These are phyloP conservation scores for Tichodroma muraria DNA, from an alignment of 2,113 vertebrate species.

Conservation along the genomic window DNA sequence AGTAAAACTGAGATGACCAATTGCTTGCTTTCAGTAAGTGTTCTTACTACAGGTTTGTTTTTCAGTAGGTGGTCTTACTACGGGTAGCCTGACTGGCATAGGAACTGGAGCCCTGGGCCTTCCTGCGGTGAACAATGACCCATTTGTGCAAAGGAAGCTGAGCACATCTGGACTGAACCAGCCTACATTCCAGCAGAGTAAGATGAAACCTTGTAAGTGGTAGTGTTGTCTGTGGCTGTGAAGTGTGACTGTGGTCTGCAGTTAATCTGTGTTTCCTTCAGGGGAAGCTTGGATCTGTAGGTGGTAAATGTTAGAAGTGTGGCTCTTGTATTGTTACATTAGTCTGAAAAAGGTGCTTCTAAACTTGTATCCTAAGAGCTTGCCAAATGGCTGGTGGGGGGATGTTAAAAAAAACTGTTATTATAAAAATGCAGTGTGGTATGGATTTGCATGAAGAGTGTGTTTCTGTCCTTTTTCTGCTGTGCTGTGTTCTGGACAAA, in stretches of 20 bases:
- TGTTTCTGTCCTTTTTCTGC: not conserved
- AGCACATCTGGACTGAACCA: slow-evolving; percentile 97
- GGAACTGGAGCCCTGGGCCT: slow-evolving; percentile 88
- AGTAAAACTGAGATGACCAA: not conserved
- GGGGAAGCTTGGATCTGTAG: not conserved
- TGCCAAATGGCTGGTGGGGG: fast-evolving
- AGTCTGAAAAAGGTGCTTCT: not conserved
- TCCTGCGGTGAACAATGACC: slow-evolving; percentile 88
- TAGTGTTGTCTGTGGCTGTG: slow-evolving; percentile 89
- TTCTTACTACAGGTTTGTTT: slow-evolving; percentile 75
- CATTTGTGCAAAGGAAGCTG: slow-evolving; percentile 95
- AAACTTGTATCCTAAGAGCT: not conserved
- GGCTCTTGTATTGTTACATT: not conserved
- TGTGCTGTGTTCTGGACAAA: not conserved
- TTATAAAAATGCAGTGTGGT: not conserved
- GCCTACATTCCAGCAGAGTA: slow-evolving; percentile 99
- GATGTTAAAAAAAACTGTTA: not conserved
- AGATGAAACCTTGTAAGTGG: slow-evolving; percentile 96
- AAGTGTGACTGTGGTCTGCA: slow-evolving; percentile 72
- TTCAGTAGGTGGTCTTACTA: slow-evolving; percentile 83
- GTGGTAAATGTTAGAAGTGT: not conserved
- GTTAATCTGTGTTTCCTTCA: slow-evolving; percentile 50
- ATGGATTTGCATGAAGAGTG: not conserved
- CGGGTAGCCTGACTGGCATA: slow-evolving; percentile 87
- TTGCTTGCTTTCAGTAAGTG: slow-evolving; percentile 61